Conservation (phyloP, 2,113 vertebrate genomes). For the Sphaerodactylus townsendi region DNA sequence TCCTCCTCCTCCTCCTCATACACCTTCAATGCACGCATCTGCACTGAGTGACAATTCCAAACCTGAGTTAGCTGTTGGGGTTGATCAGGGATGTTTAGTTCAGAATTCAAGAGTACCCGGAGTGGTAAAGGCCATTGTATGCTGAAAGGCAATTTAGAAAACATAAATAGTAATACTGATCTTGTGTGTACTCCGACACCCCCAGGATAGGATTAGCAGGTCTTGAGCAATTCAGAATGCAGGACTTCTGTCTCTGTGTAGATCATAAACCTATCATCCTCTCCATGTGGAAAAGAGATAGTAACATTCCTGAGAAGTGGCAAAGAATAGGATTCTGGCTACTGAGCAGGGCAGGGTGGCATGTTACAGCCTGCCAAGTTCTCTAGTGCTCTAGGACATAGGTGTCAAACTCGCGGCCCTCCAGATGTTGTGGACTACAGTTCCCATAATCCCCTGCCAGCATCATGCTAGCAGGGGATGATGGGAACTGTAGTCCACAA, state of each 20-base stretch:
- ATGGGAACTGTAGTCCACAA: no score
- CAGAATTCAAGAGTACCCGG: neutral
- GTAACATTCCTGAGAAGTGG: neutral
- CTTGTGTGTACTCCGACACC: neutral
- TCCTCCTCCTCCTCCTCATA: neutral
- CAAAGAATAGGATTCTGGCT: neutral
- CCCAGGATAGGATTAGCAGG: neutral
- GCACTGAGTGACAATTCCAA: neutral
- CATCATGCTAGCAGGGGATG: no score
- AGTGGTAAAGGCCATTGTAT: neutral
- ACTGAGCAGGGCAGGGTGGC: no score
- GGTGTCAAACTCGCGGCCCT: no score
- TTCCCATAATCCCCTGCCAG: no score
- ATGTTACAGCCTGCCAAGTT: neutral
- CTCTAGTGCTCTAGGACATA: neutral
- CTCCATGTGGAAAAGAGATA: neutral
- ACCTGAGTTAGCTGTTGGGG: neutral
- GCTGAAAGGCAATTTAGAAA: neutral
- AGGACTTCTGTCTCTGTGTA: neutral
- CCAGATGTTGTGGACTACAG: no score
- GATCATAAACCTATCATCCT: neutral
- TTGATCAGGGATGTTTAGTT: neutral
- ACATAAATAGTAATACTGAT: constrained; percentile 13
- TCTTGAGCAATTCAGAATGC: constrained; percentile 8
- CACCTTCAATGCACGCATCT: neutral